Percentiles rank a stretch among this genome's conserved stretches.
Conservation (phyloP, 2,113 vertebrate genomes). For the Damaliscus lunatus region DNA sequence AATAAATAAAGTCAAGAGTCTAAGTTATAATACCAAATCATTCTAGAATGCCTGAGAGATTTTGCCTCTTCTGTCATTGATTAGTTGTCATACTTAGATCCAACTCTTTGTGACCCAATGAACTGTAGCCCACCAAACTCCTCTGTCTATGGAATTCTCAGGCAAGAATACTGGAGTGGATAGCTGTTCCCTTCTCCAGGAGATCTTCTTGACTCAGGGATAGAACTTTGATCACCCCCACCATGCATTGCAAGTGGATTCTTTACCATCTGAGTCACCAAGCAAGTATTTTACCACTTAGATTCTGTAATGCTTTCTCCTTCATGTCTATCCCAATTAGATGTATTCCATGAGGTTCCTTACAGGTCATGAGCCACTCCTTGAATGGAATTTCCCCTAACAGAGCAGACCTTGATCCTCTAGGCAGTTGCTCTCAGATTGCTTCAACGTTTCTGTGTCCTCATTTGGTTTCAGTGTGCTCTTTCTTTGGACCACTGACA, state of each 20-base stretch:
- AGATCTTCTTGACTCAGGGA: neutral
- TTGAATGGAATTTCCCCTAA: neutral
- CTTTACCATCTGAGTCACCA: neutral
- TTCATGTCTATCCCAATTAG: neutral
- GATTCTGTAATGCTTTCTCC: neutral
- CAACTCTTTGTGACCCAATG: neutral
- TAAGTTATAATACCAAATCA: neutral
- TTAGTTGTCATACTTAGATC: neutral
- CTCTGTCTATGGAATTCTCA: neutral
- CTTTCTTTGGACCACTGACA: neutral
- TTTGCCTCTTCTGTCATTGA: constrained; percentile 14
- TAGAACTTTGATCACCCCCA: neutral
- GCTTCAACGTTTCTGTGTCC: neutral
- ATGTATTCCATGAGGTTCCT: neutral
- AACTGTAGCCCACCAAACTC: neutral
- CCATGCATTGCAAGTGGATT: neutral
- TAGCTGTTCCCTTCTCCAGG: neutral
- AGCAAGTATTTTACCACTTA: neutral
- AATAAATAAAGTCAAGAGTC: neutral
- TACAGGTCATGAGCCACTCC: neutral
- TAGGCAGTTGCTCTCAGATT: neutral
- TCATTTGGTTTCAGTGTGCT: neutral
- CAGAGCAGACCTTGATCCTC: neutral
- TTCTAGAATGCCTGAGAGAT: neutral
- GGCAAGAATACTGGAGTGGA: neutral